Evolutionary conservation across 2,113 vertebrate species (phyloP).

Genomic region (Gracilinanus agilis): DNA sequence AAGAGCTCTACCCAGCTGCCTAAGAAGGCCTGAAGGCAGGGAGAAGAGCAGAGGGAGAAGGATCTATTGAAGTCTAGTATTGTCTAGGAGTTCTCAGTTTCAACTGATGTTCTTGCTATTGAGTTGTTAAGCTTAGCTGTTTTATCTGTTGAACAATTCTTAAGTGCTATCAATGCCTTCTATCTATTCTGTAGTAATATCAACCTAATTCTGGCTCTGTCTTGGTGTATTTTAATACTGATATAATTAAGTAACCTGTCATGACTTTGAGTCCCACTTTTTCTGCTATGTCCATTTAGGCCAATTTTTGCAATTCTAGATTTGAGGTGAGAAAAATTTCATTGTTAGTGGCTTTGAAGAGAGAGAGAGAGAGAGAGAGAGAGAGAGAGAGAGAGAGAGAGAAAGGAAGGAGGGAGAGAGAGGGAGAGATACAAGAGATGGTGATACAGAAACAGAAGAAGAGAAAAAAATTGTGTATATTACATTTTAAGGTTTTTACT

Average conservation of each 20-base stretch:
- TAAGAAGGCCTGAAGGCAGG: background rate
- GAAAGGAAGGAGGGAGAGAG: no score
- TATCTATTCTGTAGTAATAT: background rate
- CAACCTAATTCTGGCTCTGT: background rate
- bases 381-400: no score
- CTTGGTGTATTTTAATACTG: background rate
- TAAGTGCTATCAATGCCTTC: background rate
- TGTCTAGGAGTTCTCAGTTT: background rate
- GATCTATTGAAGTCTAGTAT: background rate
- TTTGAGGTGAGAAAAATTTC: background rate
- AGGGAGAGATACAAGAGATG: no score
- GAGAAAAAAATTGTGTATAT: no score
- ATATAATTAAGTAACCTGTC: background rate
- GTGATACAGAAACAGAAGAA: no score
- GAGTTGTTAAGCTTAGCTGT: background rate
- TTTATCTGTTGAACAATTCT: background rate
- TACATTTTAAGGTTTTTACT: background rate
- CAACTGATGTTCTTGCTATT: background rate
- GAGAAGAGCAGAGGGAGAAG: background rate
- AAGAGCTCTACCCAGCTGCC: background rate
- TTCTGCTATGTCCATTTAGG: background rate
- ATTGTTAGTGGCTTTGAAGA: background rate
- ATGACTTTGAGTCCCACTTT: background rate
- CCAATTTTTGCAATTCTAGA: background rate
- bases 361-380: no score